A percentile compares a stretch with the other conserved stretches of the same genome.
These are phyloP conservation scores for Amaurobius ferox DNA, from an alignment of 2,888 invertebrate species.

Conservation along the genomic window DNA sequence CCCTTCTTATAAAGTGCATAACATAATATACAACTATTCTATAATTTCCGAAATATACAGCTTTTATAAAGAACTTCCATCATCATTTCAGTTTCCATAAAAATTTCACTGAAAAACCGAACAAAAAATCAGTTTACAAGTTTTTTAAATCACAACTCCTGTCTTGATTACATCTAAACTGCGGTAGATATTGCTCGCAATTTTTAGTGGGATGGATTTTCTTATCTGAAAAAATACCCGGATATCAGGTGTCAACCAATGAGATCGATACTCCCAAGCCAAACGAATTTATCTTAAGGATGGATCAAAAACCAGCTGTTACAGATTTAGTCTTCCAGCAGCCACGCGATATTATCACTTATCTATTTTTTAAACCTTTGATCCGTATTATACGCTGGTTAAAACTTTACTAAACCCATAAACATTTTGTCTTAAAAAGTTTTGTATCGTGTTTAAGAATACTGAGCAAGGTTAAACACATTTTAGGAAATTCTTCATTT, in stretches of 20 bases:
- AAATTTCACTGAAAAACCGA: no score
- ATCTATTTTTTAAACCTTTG: conserved; percentile 29
- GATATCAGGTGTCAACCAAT: conserved; percentile 47
- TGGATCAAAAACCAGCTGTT: conserved; percentile 56
- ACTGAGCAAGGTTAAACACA: no score
- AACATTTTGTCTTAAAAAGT: neutral
- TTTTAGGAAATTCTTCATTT: no score
- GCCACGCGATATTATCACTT: conserved; percentile 5
- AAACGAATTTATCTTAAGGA: conserved; percentile 30
- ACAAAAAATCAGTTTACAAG: no score
- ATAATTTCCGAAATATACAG: no score
- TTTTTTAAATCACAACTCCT: no score
- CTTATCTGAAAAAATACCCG: conserved; percentile 35
- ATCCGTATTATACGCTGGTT: conserved; percentile 38
- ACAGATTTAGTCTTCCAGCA: conserved; percentile 32
- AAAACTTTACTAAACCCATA: neutral
- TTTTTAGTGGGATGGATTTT: neutral
- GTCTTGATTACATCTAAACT: conserved; percentile 24
- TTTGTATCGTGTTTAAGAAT: no score
- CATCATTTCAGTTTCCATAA: no score
- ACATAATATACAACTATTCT: no score
- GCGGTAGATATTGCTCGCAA: conserved; percentile 10
- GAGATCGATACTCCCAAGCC: conserved; percentile 27
- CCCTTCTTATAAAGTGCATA: no score
- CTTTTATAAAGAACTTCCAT: no score